phyloP scores from a whole-genome alignment of 1,140 invertebrate species.

The Babylonia areolata region DNA sequence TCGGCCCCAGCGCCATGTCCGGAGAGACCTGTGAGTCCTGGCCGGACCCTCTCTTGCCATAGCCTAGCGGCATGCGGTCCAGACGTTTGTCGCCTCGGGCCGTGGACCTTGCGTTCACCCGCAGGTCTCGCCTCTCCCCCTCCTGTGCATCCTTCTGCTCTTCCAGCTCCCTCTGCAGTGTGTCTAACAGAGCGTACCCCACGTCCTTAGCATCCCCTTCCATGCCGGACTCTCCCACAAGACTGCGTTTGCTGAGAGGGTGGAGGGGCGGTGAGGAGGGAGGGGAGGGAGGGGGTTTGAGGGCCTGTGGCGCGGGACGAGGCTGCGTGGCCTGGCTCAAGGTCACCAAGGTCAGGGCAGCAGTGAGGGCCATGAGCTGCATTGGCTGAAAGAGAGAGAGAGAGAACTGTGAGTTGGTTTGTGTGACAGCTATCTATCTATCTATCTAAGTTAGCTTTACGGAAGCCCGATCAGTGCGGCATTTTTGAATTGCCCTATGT shows the following conservation, averaged over 20 bases:
- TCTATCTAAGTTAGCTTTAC: no score
- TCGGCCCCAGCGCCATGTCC: background rate
- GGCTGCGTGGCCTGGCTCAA: background rate
- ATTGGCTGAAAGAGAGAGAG: background rate
- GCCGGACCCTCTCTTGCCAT: background rate
- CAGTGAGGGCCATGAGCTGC: background rate
- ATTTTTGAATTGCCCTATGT: no score
- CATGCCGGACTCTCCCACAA: background rate
- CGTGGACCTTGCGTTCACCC: background rate
- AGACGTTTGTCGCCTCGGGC: background rate
- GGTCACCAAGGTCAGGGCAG: background rate
- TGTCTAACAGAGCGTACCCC: background rate
- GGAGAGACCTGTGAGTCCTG: background rate
- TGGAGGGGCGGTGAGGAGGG: background rate
- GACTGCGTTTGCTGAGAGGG: background rate
- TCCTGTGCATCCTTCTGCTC: background rate
- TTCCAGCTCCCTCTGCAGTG: background rate
- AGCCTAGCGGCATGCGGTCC: slow-evolving; percentile 24
- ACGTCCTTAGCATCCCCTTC: background rate
- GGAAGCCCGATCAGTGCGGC: no score
- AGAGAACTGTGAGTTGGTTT: no score
- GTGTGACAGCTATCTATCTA: no score
- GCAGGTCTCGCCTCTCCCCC: background rate
- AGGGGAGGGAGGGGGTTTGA: no score
- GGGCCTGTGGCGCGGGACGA: background rate